Percentiles rank a stretch among this genome's conserved stretches.
Evolutionary conservation across 2,888 invertebrate species (phyloP).

Genomic region (Euplagia quadripunctaria): DNA sequence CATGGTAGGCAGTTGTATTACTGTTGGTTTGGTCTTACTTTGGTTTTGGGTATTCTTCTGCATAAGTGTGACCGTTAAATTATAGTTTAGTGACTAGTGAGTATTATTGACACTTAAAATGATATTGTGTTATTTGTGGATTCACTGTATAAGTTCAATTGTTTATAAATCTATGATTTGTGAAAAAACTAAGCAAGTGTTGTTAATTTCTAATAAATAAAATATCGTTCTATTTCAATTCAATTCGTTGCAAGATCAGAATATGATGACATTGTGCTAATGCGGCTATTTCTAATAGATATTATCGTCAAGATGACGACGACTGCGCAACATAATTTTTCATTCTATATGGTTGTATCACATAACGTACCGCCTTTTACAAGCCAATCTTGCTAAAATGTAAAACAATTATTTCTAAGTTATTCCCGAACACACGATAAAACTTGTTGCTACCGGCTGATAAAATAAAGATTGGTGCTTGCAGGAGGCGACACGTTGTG

Average conservation of each 20-base stretch:
- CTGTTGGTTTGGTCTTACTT: constrained; percentile 32
- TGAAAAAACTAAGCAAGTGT: not conserved
- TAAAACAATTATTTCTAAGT: constrained; percentile 16
- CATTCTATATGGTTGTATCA: not conserved
- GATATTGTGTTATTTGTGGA: not conserved
- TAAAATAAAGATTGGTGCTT: constrained; percentile 72
- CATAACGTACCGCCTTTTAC: constrained; percentile 79
- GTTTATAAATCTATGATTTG: not conserved
- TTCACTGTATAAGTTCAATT: not conserved
- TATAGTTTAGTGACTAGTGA: not conserved
- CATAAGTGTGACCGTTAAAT: not conserved
- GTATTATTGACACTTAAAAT: not conserved
- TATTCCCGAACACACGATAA: constrained; percentile 9
- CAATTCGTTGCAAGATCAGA: not conserved
- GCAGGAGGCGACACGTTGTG: constrained; percentile 81
- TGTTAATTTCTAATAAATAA: not conserved
- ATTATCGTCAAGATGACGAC: not conserved
- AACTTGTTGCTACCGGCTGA: constrained; percentile 36
- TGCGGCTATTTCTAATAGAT: not conserved
- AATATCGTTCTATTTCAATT: not conserved
- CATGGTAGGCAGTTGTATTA: constrained; percentile 58
- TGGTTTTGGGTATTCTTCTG: constrained; percentile 6
- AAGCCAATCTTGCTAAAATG: constrained; percentile 70
- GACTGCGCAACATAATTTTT: not conserved
- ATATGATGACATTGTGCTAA: not conserved